Evolutionary conservation across 2,797 vertebrate genomes (phyloP).

Genomic region (Thripadectes ignobilis): DNA sequence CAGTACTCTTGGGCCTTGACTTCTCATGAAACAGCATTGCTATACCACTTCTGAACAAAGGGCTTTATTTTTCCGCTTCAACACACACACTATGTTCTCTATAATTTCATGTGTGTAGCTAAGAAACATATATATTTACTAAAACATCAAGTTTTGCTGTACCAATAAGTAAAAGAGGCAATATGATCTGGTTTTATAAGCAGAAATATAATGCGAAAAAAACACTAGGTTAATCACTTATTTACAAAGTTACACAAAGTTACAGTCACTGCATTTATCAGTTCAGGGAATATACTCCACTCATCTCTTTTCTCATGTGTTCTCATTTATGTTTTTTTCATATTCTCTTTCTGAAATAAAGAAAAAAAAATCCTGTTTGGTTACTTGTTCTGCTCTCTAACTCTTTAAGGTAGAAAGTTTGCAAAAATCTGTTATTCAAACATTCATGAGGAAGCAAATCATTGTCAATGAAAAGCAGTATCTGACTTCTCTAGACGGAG

Average conservation of each 20-base stretch:
- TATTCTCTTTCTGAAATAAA: neutral
- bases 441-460: neutral
- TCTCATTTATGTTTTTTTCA: neutral
- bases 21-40: neutral
- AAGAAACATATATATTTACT: neutral
- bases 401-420: neutral
- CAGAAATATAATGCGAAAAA: neutral
- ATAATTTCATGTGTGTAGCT: neutral
- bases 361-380: neutral
- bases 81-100: neutral
- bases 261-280: neutral
- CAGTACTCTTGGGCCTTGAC: neutral
- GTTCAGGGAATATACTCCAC: rapidly evolving
- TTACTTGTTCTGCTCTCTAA: neutral
- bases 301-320: neutral
- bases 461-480: neutral
- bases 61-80: neutral
- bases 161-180: neutral
- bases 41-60: neutral
- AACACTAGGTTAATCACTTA: neutral
- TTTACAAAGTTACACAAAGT: neutral
- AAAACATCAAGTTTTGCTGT: neutral
- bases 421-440: neutral
- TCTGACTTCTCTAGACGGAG: neutral
- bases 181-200: neutral